Evolutionary conservation across 2,797 vertebrate species (phyloP), one percentile per base, ranked within the genome.

Genomic region (Champsocephalus gunnari): DNA sequence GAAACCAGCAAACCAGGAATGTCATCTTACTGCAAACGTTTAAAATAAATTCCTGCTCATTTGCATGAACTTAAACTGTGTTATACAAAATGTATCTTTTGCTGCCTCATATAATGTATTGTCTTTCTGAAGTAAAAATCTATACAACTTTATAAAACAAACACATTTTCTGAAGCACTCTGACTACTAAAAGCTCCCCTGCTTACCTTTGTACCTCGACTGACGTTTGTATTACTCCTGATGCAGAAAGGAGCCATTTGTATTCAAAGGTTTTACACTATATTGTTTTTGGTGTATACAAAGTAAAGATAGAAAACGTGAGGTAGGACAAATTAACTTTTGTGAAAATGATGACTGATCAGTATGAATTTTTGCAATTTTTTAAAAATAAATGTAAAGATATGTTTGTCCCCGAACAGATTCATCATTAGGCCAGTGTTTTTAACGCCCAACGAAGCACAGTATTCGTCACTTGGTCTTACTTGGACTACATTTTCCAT

Each of bases 31-130:
- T 80, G 43, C 74, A 38, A 55, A 54, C 1, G 57, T 28, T 73
- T 13, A n/a, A 50, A 73, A 63, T 41, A 50, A 5, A 65, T 38
- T 55, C 7, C 38, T 67, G 14, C 48, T 67, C 16, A 73, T 57
- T 43, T 72, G 51, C 66, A 72, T 81, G 59, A 69, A 73, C 12
- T 45, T 56, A 3, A 60, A 32, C 11, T 38, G 34, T 38, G 34
- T 38, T 6, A 38, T 7, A 49, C n/a, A 13, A 71, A 63, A 51
- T 28, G 2, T 28, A 10, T 32, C 12, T 32, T 16, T 65, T 69
- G 14, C 72, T 66, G 2, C 12, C 24, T 53, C 17, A 55, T 43
- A 72, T 1, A 24, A 2, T 51, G 41, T 51, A 47, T 76, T 76
- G 13, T 9, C 38, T 56, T 78, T 44, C 4, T 57, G 3, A 10